Percentiles rank a stretch among this genome's conserved stretches.
phyloP scores from a whole-genome alignment of 2,113 vertebrate species.

The Psittacula cyanocephala region DNA sequence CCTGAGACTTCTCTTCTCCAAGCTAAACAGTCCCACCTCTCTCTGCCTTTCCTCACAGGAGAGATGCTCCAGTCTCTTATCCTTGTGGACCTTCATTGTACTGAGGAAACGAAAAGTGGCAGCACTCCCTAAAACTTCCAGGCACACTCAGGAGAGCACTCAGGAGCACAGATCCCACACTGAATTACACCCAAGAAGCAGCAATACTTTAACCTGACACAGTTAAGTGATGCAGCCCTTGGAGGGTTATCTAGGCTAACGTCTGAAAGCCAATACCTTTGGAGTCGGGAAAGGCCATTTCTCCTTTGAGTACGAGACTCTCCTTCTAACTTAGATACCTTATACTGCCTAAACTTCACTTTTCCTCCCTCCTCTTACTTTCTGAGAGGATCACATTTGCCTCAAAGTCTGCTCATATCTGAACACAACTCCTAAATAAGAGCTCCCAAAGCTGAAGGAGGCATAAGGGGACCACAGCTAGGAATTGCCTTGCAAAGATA shows the following conservation, averaged over 20 bases:
- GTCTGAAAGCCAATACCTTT: background rate
- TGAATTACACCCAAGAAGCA: background rate
- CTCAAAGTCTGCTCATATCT: background rate
- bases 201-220: background rate
- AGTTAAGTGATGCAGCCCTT: background rate
- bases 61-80: background rate
- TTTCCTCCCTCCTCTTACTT: background rate
- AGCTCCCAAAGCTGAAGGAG: background rate
- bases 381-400: background rate
- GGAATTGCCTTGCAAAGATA: background rate
- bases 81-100: background rate
- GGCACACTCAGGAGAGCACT: background rate
- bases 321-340: background rate
- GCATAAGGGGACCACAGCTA: background rate
- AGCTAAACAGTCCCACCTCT: background rate
- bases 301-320: background rate
- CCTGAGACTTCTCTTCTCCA: background rate
- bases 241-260: background rate
- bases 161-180: background rate
- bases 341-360: background rate
- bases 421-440: background rate
- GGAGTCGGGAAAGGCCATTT: background rate
- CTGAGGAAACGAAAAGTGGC: background rate
- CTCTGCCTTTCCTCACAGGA: background rate
- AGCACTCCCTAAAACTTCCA: background rate